phyloP scores from a whole-genome alignment of 2,888 invertebrate species.

The Rhagonycha fulva region DNA sequence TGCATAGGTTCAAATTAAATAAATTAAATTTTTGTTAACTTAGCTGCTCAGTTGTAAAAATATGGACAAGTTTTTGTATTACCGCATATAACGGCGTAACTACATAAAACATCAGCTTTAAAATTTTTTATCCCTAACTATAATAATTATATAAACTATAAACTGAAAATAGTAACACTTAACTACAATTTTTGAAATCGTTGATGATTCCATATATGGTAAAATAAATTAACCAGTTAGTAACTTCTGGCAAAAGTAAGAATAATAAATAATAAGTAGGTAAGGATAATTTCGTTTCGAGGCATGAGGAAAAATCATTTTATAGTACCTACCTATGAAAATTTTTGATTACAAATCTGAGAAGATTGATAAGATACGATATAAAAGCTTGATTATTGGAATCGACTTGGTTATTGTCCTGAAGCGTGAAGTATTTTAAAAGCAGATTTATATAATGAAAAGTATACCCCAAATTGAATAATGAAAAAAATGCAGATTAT shows the following conservation, averaged over 20 bases:
- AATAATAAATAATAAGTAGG: not conserved
- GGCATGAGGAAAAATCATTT: not conserved
- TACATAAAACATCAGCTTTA: not conserved
- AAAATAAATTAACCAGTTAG: not conserved
- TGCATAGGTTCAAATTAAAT: not conserved
- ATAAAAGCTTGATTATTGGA: not conserved
- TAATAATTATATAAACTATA: not conserved
- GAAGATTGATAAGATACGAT: not conserved
- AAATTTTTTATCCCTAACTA: not conserved
- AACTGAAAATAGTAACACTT: not conserved
- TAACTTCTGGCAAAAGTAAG: not conserved
- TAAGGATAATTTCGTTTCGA: not conserved
- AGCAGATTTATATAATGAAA: not conserved
- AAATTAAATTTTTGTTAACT: not conserved
- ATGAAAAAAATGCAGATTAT: conserved; percentile 12
- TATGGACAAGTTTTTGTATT: not conserved
- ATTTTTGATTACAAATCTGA: not conserved
- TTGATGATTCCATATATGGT: not conserved
- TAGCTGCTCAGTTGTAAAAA: not conserved
- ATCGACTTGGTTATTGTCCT: not conserved
- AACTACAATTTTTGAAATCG: not conserved
- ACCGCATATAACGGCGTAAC: not conserved
- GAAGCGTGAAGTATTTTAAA: not conserved
- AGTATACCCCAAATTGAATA: conserved; percentile 19
- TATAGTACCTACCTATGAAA: too few relatives aligned